Percentiles rank a stretch among this genome's conserved stretches.
phyloP scores from a whole-genome alignment of 2,888 invertebrate species.

The Lepidochrysops patricia region DNA sequence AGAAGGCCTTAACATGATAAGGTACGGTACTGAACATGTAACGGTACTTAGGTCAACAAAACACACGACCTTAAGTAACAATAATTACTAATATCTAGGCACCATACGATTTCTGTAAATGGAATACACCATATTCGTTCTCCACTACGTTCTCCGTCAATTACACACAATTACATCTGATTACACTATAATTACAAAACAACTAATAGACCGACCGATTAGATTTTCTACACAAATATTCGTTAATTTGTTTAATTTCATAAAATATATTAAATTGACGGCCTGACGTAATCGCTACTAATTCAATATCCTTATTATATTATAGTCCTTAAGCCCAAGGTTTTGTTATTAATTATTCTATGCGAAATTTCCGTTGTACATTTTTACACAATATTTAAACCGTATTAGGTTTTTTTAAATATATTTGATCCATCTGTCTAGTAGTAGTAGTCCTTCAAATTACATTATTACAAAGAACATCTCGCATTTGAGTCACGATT shows the following conservation, averaged over 20 bases:
- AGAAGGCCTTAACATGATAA: no score
- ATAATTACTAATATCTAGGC: no score
- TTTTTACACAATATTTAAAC: neutral
- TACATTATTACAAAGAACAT: no score
- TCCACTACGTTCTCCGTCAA: neutral
- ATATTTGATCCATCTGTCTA: no score
- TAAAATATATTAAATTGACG: neutral
- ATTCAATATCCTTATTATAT: neutral
- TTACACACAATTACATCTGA: neutral
- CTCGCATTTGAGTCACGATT: no score
- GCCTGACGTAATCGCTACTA: neutral
- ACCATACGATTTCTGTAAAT: neutral
- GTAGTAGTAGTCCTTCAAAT: no score
- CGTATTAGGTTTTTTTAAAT: no score
- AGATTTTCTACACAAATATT: constrained; percentile 5
- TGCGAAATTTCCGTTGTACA: neutral
- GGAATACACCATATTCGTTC: neutral
- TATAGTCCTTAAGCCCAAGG: neutral
- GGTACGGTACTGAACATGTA: no score
- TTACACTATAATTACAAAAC: neutral
- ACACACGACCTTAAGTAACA: no score
- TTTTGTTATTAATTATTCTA: neutral
- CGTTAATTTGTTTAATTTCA: constrained; percentile 8
- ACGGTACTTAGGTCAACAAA: no score
- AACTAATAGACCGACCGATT: neutral